Conservation (phyloP, 2,888 invertebrate genomes). For the Pollenia angustigena region DNA sequence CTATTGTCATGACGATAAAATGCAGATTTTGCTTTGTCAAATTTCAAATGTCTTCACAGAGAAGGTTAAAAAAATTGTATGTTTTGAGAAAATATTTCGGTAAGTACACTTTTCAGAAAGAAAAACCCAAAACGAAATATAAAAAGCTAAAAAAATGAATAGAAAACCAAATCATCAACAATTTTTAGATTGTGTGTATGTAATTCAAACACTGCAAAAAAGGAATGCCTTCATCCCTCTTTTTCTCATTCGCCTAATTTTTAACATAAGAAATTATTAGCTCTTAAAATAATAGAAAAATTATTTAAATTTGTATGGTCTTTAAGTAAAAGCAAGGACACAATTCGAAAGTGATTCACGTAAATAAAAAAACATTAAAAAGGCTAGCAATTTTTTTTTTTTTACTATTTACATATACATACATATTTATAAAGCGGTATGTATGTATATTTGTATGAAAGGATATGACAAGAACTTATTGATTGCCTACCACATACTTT, state of each 20-base stretch:
- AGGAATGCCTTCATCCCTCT: background rate
- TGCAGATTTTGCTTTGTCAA: conserved; percentile 92
- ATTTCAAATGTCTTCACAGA: conserved; percentile 93
- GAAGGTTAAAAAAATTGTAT: conserved; percentile 89
- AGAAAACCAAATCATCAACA: conserved; percentile 17
- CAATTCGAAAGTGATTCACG: too few species aligned
- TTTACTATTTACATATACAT: background rate
- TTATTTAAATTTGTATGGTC: too few species aligned
- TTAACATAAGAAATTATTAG: too few species aligned
- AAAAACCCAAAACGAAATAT: background rate
- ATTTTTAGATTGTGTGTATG: background rate
- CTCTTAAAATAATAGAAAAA: too few species aligned
- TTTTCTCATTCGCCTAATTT: too few species aligned
- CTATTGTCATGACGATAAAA: conserved; percentile 93
- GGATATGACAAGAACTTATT: conserved; percentile 51
- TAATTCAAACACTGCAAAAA: background rate
- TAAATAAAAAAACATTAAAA: too few species aligned
- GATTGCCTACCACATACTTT: conserved; percentile 55
- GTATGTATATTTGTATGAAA: background rate
- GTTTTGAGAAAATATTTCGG: conserved; percentile 91
- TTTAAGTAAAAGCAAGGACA: too few species aligned
- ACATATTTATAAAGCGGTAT: background rate
- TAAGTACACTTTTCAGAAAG: conserved; percentile 83
- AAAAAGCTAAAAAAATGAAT: background rate
- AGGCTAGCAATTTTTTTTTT: too few species aligned